Evolutionary conservation across 2,797 vertebrate species (phyloP).

Genomic region (Argentina silus): DNA sequence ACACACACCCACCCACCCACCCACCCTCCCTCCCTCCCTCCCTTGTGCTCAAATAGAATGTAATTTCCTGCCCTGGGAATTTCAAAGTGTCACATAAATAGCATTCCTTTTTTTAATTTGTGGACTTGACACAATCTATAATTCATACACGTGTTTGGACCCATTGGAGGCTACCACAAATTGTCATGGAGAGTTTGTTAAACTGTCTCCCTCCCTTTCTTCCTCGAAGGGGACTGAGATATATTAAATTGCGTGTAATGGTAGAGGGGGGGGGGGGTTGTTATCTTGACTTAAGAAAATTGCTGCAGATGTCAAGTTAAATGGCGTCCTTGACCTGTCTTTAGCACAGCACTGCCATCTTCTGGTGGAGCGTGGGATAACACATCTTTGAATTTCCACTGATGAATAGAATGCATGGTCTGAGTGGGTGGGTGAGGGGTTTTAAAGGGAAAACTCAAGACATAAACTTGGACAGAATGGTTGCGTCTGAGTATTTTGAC

Average conservation of each 20-base stretch:
- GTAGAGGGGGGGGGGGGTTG: constrained; percentile 44
- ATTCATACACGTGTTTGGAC: constrained; percentile 66
- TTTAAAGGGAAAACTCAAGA: not conserved
- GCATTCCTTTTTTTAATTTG: constrained; percentile 58
- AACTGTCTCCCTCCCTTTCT: constrained; percentile 62
- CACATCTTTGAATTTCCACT: constrained; percentile 10
- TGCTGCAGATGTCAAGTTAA: constrained; percentile 49
- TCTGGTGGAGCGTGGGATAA: constrained; percentile 42
- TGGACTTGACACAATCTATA: constrained; percentile 73
- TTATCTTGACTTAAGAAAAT: constrained; percentile 63
- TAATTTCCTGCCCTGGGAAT: constrained; percentile 74
- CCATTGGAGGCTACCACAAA: constrained; percentile 49
- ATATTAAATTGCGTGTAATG: constrained; percentile 53
- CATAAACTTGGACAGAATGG: not conserved
- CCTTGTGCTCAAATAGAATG: constrained; percentile 63
- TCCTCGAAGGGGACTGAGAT: constrained; percentile 37
- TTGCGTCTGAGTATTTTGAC: not conserved
- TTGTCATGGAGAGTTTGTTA: constrained; percentile 67
- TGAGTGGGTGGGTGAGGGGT: not conserved
- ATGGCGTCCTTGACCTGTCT: constrained; percentile 32
- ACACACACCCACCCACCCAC: not conserved
- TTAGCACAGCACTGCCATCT: constrained; percentile 47
- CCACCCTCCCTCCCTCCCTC: constrained; percentile 40
- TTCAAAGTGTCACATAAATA: constrained; percentile 72
- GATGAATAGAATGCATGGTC: not conserved